phyloP scores from a whole-genome alignment of 1,140 invertebrate species.

The Brachionus rotundiformis region DNA sequence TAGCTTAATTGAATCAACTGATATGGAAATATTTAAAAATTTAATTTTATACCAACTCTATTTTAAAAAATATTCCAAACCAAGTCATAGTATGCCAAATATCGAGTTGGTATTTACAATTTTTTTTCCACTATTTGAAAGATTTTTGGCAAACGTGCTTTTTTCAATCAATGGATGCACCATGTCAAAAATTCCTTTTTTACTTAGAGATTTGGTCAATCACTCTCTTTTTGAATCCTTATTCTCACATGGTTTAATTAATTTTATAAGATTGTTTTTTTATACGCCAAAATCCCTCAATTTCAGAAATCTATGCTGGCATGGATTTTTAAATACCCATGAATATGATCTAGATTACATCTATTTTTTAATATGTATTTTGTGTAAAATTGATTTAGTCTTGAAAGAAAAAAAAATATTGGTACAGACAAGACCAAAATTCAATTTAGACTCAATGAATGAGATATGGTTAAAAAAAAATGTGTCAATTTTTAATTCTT shows the following conservation, averaged over 20 bases:
- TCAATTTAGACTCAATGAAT: neutral
- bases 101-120: neutral
- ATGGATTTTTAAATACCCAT: constrained; percentile 34
- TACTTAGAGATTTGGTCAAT: constrained; percentile 6
- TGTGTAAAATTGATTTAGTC: neutral
- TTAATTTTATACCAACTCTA: neutral
- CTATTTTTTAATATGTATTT: constrained; percentile 16
- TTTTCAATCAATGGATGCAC: neutral
- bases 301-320: constrained; percentile 39
- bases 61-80: neutral
- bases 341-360: constrained; percentile 4
- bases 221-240: neutral
- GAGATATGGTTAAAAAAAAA: neutral
- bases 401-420: neutral
- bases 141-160: neutral
- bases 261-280: constrained; percentile 40
- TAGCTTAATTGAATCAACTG: neutral
- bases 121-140: constrained; percentile 4
- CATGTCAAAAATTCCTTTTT: neutral
- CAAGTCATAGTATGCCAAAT: neutral
- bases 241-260: neutral
- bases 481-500: constrained; percentile 14
- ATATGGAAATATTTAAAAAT: neutral
- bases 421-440: neutral
- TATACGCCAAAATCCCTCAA: constrained; percentile 43